Conservation (phyloP, 2,888 invertebrate species). For the Cosmia pyralina region DNA sequence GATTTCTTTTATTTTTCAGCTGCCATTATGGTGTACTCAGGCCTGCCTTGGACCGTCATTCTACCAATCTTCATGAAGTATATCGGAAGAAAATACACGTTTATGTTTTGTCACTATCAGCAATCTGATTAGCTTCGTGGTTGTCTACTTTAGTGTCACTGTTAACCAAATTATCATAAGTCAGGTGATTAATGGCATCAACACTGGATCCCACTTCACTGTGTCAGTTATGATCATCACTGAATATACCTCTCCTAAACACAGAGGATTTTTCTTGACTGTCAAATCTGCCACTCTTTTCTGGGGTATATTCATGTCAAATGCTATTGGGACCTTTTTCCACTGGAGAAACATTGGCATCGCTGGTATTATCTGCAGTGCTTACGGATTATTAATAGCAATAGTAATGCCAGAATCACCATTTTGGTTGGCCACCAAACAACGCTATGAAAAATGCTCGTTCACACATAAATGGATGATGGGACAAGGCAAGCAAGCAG, state of each 20-base stretch:
- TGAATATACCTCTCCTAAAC: conserved; percentile 49
- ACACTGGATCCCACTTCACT: conserved; percentile 45
- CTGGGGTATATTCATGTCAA: conserved; percentile 61
- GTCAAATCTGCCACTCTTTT: conserved; percentile 64
- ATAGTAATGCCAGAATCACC: conserved; percentile 72
- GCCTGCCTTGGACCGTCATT: conserved; percentile 54
- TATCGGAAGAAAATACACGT: conserved; percentile 52
- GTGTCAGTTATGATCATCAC: conserved; percentile 48
- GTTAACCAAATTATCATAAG: conserved; percentile 63
- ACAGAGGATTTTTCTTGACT: conserved; percentile 65
- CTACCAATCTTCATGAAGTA: conserved; percentile 47
- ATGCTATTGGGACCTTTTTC: conserved; percentile 70
- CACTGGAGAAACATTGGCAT: conserved; percentile 70
- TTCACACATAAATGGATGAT: conserved; percentile 63
- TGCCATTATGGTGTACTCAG: conserved; percentile 50
- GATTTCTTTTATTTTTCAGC: conserved; percentile 48
- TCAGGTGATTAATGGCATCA: conserved; percentile 47
- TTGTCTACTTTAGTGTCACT: conserved; percentile 59
- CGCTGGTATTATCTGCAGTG: conserved; percentile 55
- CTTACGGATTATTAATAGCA: conserved; percentile 57
- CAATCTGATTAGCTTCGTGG: conserved; percentile 44
- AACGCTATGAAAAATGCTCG: conserved; percentile 45
- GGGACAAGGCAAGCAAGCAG: conserved; percentile 50
- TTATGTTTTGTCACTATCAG: conserved; percentile 43
- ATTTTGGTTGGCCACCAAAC: conserved; percentile 61